A percentile compares a stretch with the other conserved stretches of the same genome.
These are phyloP conservation scores for Andrena hattorfiana DNA, from an alignment of 2,888 invertebrate species.

Conservation along the genomic window DNA sequence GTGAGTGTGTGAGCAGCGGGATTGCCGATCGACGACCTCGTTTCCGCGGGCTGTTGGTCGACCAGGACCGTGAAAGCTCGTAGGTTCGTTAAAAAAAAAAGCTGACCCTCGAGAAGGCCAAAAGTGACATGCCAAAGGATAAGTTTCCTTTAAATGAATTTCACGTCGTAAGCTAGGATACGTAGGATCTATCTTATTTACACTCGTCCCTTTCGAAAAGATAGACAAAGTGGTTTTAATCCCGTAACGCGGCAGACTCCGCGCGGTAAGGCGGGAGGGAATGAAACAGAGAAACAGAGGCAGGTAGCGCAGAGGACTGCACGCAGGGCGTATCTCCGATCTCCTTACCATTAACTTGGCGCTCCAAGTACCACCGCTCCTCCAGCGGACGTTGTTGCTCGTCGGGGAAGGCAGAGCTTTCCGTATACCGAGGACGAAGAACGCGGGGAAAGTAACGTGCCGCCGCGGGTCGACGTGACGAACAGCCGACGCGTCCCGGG, in stretches of 20 bases:
- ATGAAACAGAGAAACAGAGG: neutral
- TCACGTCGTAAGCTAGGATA: slow-evolving; percentile 63
- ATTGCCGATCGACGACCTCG: slow-evolving; percentile 27
- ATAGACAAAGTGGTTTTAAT: slow-evolving; percentile 44
- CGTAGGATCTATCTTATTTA: slow-evolving; percentile 61
- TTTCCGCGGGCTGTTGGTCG: slow-evolving; percentile 4
- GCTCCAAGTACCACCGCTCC: neutral
- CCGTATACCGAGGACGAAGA: neutral
- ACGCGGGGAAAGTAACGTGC: neutral
- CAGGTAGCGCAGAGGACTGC: slow-evolving; percentile 6
- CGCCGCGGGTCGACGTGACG: neutral
- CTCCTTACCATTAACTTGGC: neutral
- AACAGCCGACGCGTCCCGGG: slow-evolving; percentile 29
- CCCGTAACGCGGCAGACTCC: slow-evolving; percentile 6
- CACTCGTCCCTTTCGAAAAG: slow-evolving; percentile 56
- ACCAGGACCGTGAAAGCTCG: slow-evolving; percentile 18
- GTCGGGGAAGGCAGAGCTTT: slow-evolving; percentile 4
- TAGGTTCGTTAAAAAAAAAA: slow-evolving; percentile 33
- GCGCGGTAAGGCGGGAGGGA: neutral
- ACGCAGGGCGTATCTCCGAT: slow-evolving; percentile 3
- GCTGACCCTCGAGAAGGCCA: slow-evolving; percentile 66
- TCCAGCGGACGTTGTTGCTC: slow-evolving; percentile 16
- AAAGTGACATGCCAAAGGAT: slow-evolving; percentile 81
- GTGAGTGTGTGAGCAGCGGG: neutral
- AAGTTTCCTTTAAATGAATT: slow-evolving; percentile 79